Percentiles rank a stretch among this genome's conserved stretches.
Evolutionary conservation across 2,797 vertebrate genomes (phyloP).

Genomic region (Crenichthys baileyi): DNA sequence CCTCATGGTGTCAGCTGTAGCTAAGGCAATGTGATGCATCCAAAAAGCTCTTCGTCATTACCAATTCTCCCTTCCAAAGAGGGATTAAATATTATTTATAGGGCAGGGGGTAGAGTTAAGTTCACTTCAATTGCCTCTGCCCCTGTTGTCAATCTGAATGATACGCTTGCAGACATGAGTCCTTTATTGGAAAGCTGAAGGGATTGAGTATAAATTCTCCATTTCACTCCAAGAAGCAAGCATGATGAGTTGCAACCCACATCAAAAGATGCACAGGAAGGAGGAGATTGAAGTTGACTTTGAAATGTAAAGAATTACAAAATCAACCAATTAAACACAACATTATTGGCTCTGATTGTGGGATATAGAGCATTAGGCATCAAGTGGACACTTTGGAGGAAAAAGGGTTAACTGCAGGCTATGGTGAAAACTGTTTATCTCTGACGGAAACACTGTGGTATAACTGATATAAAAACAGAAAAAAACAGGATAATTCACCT

Average conservation of each 20-base stretch:
- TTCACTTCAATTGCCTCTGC: constrained; percentile 73
- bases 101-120: constrained; percentile 70
- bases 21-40: constrained; percentile 68
- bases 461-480: too few relatives aligned
- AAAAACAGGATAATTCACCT: too few relatives aligned
- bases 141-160: constrained; percentile 76
- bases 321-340: neutral
- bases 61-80: constrained; percentile 67
- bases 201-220: constrained; percentile 52
- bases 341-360: neutral
- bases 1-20: constrained; percentile 65
- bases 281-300: constrained; percentile 50
- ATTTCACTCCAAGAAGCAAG: constrained; percentile 44
- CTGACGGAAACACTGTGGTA: too few relatives aligned
- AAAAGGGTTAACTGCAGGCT: neutral
- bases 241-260: constrained; percentile 45
- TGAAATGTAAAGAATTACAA: constrained; percentile 37
- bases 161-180: constrained; percentile 58
- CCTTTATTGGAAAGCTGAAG: constrained; percentile 56
- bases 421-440: too few relatives aligned
- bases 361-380: neutral
- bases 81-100: constrained; percentile 80
- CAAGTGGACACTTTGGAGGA: neutral
- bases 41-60: constrained; percentile 72
- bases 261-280: constrained; percentile 37